Evolutionary conservation across 2,113 vertebrate genomes (phyloP).

Genomic region (Pseudorasbora parva): DNA sequence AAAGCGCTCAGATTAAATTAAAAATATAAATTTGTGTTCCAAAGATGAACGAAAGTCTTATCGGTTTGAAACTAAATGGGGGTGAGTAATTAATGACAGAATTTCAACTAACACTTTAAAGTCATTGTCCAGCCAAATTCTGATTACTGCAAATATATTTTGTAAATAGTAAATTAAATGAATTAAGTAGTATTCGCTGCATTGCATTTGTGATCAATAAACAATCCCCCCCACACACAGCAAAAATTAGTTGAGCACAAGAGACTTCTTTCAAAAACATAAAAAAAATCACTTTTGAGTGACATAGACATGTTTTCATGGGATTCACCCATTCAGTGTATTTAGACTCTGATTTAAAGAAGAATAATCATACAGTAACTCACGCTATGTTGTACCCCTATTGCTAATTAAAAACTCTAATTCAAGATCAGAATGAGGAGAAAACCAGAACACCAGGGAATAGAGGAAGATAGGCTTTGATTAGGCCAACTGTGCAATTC

Average conservation of each 20-base stretch:
- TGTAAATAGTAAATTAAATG: too few relatives aligned
- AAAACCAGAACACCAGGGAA: constrained; percentile 8
- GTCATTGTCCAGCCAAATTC: neutral
- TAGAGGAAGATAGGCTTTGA: constrained; percentile 1
- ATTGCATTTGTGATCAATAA: too few relatives aligned
- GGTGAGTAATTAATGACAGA: too few relatives aligned
- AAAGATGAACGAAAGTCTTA: too few relatives aligned
- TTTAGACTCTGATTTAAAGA: neutral
- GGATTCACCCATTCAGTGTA: neutral
- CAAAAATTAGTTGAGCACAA: too few relatives aligned
- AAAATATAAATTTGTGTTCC: too few relatives aligned
- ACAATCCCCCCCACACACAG: too few relatives aligned
- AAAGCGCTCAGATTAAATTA: too few relatives aligned
- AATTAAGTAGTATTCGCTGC: too few relatives aligned
- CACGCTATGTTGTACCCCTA: neutral
- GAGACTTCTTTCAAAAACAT: too few relatives aligned
- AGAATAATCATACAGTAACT: neutral
- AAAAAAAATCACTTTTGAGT: too few relatives aligned
- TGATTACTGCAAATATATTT: neutral
- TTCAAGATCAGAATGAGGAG: constrained; percentile 1
- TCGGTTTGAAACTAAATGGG: too few relatives aligned
- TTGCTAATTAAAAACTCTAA: constrained; percentile 13
- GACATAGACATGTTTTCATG: neutral
- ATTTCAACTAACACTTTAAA: neutral
- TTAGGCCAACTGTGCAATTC: constrained; percentile 16